These are phyloP conservation scores for Drosophila murphyi DNA, from an alignment of 1,140 invertebrate species.

Conservation along the genomic window DNA sequence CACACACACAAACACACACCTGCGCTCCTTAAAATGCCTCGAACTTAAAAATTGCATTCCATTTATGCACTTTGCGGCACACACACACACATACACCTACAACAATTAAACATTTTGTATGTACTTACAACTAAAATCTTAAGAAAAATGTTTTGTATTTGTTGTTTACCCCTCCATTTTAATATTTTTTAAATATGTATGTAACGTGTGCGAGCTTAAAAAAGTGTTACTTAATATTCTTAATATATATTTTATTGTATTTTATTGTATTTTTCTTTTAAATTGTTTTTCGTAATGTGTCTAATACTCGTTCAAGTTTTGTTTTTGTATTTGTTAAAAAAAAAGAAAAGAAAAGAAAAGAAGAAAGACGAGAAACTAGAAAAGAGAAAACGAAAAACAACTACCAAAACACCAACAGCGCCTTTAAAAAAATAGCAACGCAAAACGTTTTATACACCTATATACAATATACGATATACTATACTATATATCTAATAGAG, in stretches of 20 bases:
- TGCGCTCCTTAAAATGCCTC: slow-evolving; percentile 23
- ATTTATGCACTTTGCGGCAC: slow-evolving; percentile 50
- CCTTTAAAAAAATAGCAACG: slow-evolving; percentile 66
- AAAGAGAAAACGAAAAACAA: slow-evolving; percentile 27
- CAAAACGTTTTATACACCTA: slow-evolving; percentile 55
- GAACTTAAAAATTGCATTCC: slow-evolving; percentile 68
- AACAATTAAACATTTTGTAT: slow-evolving; percentile 17
- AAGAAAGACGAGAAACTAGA: not conserved
- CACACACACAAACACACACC: slow-evolving; percentile 19
- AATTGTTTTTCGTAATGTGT: slow-evolving; percentile 40
- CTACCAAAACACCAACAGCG: slow-evolving; percentile 72
- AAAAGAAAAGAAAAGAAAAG: slow-evolving; percentile 9
- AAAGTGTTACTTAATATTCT: slow-evolving; percentile 50
- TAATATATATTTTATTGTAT: slow-evolving; percentile 22
- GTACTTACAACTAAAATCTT: slow-evolving; percentile 38
- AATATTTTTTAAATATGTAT: slow-evolving; percentile 47
- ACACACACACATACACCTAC: slow-evolving; percentile 11
- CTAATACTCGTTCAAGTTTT: slow-evolving; percentile 63
- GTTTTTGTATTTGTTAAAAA: slow-evolving; percentile 33
- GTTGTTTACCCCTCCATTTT: slow-evolving; percentile 17
- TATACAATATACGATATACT: slow-evolving; percentile 33
- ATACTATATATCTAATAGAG: slow-evolving; percentile 36
- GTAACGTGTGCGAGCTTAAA: slow-evolving; percentile 44
- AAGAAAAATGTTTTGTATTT: slow-evolving; percentile 29
- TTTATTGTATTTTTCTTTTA: slow-evolving; percentile 45